A percentile compares a stretch with the other conserved stretches of the same genome.
Evolutionary conservation across 2,888 invertebrate genomes (phyloP).

Genomic region (Nephrotoma flavescens): DNA sequence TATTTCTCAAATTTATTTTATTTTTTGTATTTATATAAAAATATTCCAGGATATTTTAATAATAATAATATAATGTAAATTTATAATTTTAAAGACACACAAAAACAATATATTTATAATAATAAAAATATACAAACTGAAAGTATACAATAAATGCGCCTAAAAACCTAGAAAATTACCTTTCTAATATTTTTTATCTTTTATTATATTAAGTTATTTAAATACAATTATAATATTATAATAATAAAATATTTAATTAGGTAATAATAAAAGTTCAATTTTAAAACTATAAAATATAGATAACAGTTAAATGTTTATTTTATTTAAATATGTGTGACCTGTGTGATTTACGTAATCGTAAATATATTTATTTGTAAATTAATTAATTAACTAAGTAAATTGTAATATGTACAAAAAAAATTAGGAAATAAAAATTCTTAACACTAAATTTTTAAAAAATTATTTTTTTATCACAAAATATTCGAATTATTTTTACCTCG

Average conservation of each 20-base stretch:
- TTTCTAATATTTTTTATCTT: not conserved
- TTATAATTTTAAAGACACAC: not conserved
- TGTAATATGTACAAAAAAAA: not conserved
- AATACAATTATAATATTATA: not conserved
- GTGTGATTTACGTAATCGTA: not conserved
- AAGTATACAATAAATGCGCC: not conserved
- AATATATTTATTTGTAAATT: not conserved
- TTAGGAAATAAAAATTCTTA: not conserved
- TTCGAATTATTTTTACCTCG: not conserved
- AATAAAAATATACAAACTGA: not conserved
- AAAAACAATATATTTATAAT: not conserved
- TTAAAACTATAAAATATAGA: not conserved
- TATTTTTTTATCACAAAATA: not conserved
- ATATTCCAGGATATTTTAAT: not conserved
- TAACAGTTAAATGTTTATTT: not conserved
- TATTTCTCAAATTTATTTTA: not conserved
- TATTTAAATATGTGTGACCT: not conserved
- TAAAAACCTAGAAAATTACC: not conserved
- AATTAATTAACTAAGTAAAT: not conserved
- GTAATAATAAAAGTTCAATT: not conserved
- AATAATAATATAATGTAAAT: not conserved
- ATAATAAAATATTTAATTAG: not conserved
- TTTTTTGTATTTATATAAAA: not conserved
- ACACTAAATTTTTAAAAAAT: not conserved
- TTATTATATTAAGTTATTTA: not conserved